Base-by-base conservation (phyloP, 2,888 invertebrate species). In the Andrena fulva region DNA sequence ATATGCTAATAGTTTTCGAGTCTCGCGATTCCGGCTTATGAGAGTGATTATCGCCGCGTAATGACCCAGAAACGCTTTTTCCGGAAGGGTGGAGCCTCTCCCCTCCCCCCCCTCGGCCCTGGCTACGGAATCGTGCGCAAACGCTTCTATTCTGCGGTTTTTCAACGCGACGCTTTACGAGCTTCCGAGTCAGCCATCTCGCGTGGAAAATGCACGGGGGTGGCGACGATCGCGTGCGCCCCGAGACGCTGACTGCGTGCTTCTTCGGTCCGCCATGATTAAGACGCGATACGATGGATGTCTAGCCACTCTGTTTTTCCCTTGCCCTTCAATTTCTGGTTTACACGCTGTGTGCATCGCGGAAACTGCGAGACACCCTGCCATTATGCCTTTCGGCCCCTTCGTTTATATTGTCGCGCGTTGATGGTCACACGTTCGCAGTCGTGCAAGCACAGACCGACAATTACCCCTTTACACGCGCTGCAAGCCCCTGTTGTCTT, bases 1-100 rank as follows among this genome's bases (percentile, higher is more conserved):
- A 94, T 94, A 94, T 94, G 94, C 93, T 94, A 94, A 94, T 94
- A 94, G 94, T 93, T 93, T 93, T 92, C 90, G 92, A 93, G 93
- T 93, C 93, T 93, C 91, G 91, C 92, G 92, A 93, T 92, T 93
- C 92, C 90, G 91, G 92, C 93, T 92, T 92, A 92, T 91, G 93
- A 92, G 92, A 92, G 92, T 92, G 92, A 93, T 93, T 93, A 93
- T 93, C 89, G 90, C 85, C 87, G 91, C 89, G 92, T 94, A 94
- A 94, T 94, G 94, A 93, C 93, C 93, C 93, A 92, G 91, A 92
- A 94, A 93, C 90, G 91, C 92, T 93, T 93, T 93, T 94, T 94
- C 93, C 94, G 93, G 93, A 91, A 94, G 92, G 93, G 91, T 93
- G 92, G 89, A 89, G 87, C 84, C 78, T 75, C 56, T 29, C 42